phyloP scores from a whole-genome alignment of 2,113 vertebrate species.

The Podarcis raffonei region DNA sequence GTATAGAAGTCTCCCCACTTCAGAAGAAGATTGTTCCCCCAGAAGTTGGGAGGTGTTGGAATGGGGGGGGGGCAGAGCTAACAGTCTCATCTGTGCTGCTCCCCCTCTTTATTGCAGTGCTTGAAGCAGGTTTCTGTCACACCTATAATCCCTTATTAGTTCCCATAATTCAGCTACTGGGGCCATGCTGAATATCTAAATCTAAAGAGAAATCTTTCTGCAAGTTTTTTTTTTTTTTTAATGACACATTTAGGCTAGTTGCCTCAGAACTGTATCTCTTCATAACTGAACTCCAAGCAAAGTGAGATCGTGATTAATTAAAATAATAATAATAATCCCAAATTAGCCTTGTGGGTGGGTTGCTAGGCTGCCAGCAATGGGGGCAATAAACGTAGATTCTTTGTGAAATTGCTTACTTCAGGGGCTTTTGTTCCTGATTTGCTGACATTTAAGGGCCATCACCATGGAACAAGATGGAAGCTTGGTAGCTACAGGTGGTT shows the following conservation, averaged over 20 bases:
- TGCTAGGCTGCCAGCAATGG: not conserved
- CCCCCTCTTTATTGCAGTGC: not conserved
- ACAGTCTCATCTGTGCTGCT: not conserved
- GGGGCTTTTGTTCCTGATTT: not conserved
- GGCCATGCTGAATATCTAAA: not conserved
- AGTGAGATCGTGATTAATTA: not conserved
- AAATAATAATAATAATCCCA: not conserved
- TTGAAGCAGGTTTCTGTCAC: not conserved
- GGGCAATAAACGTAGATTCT: not conserved
- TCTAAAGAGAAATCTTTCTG: not conserved
- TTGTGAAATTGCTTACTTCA: not conserved
- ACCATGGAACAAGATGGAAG: not conserved
- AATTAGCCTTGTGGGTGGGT: not conserved
- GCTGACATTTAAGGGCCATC: not conserved
- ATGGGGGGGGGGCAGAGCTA: not conserved
- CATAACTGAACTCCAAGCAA: not conserved
- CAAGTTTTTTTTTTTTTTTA: not conserved
- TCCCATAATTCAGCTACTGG: not conserved
- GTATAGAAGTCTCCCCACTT: not conserved
- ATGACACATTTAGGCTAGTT: not conserved
- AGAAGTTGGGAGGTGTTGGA: not conserved
- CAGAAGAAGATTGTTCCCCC: no score
- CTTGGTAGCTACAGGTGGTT: not conserved
- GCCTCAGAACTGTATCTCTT: not conserved
- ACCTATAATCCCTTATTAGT: not conserved